These are phyloP conservation scores for Trichonephila clavata DNA, from an alignment of 1,140 invertebrate genomes.

Conservation along the genomic window DNA sequence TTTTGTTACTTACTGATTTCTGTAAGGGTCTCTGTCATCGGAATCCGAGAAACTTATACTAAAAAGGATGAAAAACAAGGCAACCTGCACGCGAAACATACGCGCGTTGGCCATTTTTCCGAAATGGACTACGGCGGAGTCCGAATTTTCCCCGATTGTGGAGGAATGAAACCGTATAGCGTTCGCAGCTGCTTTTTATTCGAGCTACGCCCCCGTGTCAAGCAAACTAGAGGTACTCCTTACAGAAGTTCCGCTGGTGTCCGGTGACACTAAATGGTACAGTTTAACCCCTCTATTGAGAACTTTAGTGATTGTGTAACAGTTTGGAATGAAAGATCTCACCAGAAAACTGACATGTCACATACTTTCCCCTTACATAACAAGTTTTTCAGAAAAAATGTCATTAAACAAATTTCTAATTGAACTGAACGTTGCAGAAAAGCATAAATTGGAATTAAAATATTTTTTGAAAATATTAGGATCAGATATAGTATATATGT, in stretches of 20 bases:
- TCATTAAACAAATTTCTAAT: too few relatives aligned
- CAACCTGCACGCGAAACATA: not conserved
- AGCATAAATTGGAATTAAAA: too few relatives aligned
- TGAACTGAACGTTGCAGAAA: too few relatives aligned
- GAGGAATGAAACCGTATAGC: not conserved
- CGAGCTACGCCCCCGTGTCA: slow-evolving; percentile 2
- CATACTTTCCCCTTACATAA: too few relatives aligned
- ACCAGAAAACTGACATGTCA: too few relatives aligned
- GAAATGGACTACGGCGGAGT: not conserved
- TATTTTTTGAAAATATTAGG: too few relatives aligned
- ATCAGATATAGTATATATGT: too few relatives aligned
- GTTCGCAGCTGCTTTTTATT: not conserved
- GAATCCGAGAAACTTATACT: not conserved
- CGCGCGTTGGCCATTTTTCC: not conserved
- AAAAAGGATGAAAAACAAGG: not conserved
- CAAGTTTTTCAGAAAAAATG: too few relatives aligned
- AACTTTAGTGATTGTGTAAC: too few relatives aligned
- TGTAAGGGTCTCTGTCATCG: not conserved
- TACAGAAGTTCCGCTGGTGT: not conserved
- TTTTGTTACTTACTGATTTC: not conserved
- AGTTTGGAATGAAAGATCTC: too few relatives aligned
- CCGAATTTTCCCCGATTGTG: not conserved
- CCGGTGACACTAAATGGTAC: not conserved
- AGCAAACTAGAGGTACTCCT: not conserved
- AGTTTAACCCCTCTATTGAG: too few relatives aligned